Base-by-base conservation (phyloP, 2,888 invertebrate species). In the Anarsia innoxiella region DNA sequence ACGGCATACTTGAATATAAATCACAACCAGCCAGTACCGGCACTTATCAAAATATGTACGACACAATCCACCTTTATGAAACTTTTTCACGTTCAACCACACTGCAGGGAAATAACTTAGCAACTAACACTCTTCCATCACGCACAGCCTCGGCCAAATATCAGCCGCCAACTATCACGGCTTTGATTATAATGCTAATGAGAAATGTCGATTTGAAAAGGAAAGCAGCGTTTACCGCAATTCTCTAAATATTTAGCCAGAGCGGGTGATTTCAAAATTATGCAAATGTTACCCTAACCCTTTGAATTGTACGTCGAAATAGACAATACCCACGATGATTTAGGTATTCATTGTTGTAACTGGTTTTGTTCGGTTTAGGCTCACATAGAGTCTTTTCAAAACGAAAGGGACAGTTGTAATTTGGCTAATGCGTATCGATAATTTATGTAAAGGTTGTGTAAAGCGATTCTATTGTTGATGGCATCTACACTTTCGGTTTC, bases 381-480 rank as follows among this genome's bases (percentile, higher is more conserved):
- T 56, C 32, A 29, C 44, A 39, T 51, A 51, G 49, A 52, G 53
- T 45, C 50, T 55, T 51, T 59, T 55, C 48, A 44, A 42, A 54
- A 70, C 68, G 74, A 76, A 66, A 19, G n/a, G 56, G 62, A 60
- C 48, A 41, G 42, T 57, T 48, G 58, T 66, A 73, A 83, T 82
- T 78, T 73, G 69, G 61, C 65, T 78, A 80, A 84, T 68, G 78
- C 75, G 77, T 67, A 68, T 76, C 72, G 73, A 72, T 69, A 73
- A 83, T 83, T 79, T 82, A 79, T 79, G 78, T 63, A 69, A 61
- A 75, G 68, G 67, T 79, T 79, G 68, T 66, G 70, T 65, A 75
- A 58, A 46, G 53, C 49, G 46, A 49, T 44, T 44, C 62, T 58
- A 62, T 79, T 79, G 75, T 76, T 50, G 42, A 31, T 37, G 43